Percentiles rank a stretch among this genome's conserved stretches.
Evolutionary conservation across 2,113 vertebrate species (phyloP).

Genomic region (Mixornis gularis): DNA sequence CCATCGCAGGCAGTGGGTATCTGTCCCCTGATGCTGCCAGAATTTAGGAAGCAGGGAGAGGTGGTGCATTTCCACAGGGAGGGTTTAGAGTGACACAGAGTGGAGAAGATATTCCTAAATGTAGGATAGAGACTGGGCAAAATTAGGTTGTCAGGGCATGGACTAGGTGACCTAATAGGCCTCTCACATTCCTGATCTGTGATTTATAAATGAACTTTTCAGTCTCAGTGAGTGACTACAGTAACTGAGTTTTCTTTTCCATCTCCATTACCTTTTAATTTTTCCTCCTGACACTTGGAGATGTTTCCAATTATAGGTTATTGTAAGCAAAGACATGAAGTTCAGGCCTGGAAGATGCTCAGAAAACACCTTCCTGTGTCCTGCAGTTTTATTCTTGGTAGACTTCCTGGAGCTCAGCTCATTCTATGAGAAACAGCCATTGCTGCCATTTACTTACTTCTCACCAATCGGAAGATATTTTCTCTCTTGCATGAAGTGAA

Average conservation of each 20-base stretch:
- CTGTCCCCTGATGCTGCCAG: not conserved
- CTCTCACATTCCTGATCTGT: slow-evolving; percentile 3
- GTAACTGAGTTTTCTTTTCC: slow-evolving; percentile 23
- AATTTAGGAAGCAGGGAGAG: not conserved
- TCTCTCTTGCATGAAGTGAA: not conserved
- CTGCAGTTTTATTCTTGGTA: not conserved
- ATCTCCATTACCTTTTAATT: slow-evolving; percentile 1
- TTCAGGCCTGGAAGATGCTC: slow-evolving; percentile 27
- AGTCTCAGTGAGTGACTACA: not conserved
- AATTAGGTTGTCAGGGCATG: not conserved
- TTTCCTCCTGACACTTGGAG: not conserved
- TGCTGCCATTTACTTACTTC: not conserved
- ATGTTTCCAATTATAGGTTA: slow-evolving; percentile 39
- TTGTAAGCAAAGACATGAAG: not conserved
- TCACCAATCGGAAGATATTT: not conserved
- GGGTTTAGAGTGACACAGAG: not conserved
- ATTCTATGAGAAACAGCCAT: not conserved
- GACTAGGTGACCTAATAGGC: not conserved
- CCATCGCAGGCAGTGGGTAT: not conserved
- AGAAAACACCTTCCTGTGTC: not conserved
- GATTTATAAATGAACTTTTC: not conserved
- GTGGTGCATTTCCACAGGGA: not conserved
- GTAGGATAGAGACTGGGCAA: not conserved
- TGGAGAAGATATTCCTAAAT: not conserved
- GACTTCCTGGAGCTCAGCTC: not conserved